Evolutionary conservation across 2,888 invertebrate species (phyloP).

Genomic region (Eugnorisma glareosa): DNA sequence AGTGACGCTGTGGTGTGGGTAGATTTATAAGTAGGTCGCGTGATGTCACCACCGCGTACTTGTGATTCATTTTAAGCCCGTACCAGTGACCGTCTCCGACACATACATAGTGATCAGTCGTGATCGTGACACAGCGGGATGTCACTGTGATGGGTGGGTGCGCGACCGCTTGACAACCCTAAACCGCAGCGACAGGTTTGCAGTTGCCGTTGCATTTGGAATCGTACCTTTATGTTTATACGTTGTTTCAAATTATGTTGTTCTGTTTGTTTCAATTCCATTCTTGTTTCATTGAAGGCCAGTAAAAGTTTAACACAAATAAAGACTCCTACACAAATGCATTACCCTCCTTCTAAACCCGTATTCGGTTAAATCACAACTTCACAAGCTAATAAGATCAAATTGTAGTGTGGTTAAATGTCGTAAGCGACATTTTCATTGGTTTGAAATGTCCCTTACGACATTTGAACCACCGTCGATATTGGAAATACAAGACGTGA

Average conservation of each 20-base stretch:
- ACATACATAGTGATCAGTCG: too few species aligned
- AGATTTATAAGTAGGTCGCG: too few species aligned
- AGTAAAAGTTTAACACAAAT: constrained; percentile 36
- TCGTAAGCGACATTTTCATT: neutral
- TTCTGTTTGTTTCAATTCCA: constrained; percentile 19
- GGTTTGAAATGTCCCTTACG: neutral
- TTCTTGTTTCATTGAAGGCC: constrained; percentile 43
- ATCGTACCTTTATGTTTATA: neutral
- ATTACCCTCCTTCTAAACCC: constrained; percentile 31
- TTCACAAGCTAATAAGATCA: constrained; percentile 1
- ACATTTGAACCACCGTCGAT: neutral
- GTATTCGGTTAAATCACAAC: constrained; percentile 18
- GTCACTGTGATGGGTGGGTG: neutral
- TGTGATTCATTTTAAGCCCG: too few species aligned
- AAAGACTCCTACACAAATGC: constrained; percentile 42
- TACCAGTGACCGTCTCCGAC: too few species aligned
- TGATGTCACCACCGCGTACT: too few species aligned
- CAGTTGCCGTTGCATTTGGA: neutral
- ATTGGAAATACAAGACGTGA: neutral
- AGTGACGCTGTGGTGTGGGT: too few species aligned
- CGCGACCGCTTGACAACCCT: too few species aligned
- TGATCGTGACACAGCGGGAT: neutral
- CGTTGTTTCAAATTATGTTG: constrained; percentile 5
- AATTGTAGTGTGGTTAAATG: neutral
- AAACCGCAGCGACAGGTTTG: neutral